Base-by-base conservation (phyloP, 2,113 vertebrate genomes). In the Gobiocypris rarus region DNA sequence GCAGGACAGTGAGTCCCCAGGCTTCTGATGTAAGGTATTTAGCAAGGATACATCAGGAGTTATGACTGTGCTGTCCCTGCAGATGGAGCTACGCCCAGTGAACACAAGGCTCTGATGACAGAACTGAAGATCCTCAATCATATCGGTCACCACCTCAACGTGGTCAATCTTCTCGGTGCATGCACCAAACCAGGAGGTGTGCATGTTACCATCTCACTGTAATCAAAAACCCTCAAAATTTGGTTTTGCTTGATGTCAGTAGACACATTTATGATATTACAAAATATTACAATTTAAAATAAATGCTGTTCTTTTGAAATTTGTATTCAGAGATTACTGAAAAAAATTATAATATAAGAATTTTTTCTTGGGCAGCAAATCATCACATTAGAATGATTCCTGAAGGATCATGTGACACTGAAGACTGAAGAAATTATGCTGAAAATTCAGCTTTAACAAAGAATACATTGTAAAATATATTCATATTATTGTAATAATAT, bases 111-210 rank as follows among this genome's bases (percentile, higher is more conserved):
- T n/a, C 92, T 99, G 81, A 97, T 98, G 97, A 97, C 96, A 2
- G 97, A 99, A 82, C 93, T 99, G 86, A 99, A 99, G 92, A 98
- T 99, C 89, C 91, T 99, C 87, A 98, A 95, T 89, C 95, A 98
- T 85, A 96, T 99, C 8, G 97, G 97, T 70, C 95, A 98, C 86
- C 97, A 99, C 76, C 93, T 98, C 76, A 99, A 99, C 22, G 97
- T 99, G 5, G 97, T 99, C 84, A 99, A 99, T 92, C 93, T 99
- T 48, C 85, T 99, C 69, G 97, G 97, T 85, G 97, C 97, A 56
- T 99, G 97, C 89, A 99, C 97, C 2, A 97, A 95, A 88, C 92
- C 94, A 43, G 96, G 95, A 96, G 97, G 97, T 98, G 91, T 86
- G 88, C 69, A 28, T 74, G 22, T 26, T 43, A 28, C 8, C 45